Evolutionary conservation across 2,113 vertebrate genomes (phyloP).

Genomic region (Cephalopterus ornatus): DNA sequence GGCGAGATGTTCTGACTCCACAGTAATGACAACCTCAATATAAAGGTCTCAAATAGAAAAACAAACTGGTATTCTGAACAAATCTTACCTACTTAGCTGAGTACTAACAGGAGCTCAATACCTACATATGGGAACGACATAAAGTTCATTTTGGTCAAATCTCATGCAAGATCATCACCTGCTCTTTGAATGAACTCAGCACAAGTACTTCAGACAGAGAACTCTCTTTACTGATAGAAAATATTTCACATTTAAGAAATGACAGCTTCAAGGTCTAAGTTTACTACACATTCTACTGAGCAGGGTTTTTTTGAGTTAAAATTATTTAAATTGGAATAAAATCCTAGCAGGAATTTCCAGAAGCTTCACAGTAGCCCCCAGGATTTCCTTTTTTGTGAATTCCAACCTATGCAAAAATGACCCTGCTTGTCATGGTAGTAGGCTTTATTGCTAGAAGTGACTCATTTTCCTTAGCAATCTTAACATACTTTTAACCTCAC

Average conservation of each 20-base stretch:
- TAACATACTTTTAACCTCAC: background rate
- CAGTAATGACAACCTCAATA: background rate
- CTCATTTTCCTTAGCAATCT: background rate
- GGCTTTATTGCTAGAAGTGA: background rate
- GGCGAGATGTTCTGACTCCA: background rate
- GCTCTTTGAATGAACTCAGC: background rate
- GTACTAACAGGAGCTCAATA: background rate
- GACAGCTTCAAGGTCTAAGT: background rate
- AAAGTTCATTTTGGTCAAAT: background rate
- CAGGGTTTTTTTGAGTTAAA: background rate
- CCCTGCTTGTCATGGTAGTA: background rate
- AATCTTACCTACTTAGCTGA: background rate
- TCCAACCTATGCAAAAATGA: background rate
- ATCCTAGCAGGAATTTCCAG: background rate
- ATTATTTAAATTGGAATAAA: background rate
- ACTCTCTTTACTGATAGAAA: background rate
- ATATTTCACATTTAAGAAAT: background rate
- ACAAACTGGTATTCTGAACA: background rate
- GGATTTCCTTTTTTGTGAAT: background rate
- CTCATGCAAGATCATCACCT: background rate
- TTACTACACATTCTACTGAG: background rate
- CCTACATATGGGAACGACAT: background rate
- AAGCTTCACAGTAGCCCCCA: background rate
- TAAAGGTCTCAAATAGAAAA: background rate
- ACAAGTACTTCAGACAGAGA: background rate